Conservation (phyloP, 2,888 invertebrate species). For the Ametastegia equiseti region DNA sequence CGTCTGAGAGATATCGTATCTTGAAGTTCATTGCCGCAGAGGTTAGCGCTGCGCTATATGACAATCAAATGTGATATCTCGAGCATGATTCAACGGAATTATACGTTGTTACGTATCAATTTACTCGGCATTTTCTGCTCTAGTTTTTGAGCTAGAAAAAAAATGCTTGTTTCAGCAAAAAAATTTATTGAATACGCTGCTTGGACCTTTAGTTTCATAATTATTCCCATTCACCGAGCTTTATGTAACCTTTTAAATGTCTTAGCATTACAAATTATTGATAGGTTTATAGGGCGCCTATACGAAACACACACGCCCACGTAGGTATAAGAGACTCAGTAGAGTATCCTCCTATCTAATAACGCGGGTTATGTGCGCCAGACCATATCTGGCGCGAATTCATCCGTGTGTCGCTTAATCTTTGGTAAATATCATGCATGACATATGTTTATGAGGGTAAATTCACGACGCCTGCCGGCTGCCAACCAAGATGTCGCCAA, state of each 20-base stretch:
- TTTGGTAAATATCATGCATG: conserved; percentile 50
- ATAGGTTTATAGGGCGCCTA: too few species aligned
- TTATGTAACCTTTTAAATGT: not conserved
- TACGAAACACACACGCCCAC: not conserved
- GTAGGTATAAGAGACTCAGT: conserved; percentile 1
- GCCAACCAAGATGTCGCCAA: conserved; percentile 37
- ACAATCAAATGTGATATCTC: conserved; percentile 1
- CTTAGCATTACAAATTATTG: too few species aligned
- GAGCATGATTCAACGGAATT: conserved; percentile 5
- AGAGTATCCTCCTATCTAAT: conserved; percentile 20
- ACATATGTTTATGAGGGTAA: conserved; percentile 39
- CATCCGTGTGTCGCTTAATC: conserved; percentile 53
- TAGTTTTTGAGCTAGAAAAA: not conserved
- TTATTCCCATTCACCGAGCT: not conserved
- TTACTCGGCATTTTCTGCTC: not conserved
- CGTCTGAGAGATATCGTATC: not conserved
- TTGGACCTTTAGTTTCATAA: not conserved
- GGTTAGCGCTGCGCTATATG: not conserved
- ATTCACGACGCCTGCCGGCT: conserved; percentile 31
- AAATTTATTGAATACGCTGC: not conserved
- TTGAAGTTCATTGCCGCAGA: not conserved
- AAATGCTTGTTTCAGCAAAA: not conserved
- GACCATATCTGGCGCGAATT: conserved; percentile 49
- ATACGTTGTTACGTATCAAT: not conserved
- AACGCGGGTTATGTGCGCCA: conserved; percentile 32